Conservation (phyloP, 2,113 vertebrate genomes). For the Psophia crepitans region DNA sequence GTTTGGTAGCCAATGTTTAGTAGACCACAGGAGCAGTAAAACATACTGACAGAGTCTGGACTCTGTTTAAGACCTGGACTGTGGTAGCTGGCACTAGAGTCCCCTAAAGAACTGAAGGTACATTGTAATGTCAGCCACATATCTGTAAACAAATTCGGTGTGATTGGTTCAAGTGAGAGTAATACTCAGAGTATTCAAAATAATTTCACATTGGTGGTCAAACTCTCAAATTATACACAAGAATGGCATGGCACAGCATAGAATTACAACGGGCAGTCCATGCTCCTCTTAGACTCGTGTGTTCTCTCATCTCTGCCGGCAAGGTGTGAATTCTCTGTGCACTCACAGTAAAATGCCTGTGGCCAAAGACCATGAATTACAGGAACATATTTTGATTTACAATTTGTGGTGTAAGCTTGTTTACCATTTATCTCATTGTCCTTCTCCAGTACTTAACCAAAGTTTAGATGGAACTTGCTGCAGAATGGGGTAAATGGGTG, state of each 20-base stretch:
- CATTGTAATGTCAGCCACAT: background rate
- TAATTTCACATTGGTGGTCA: constrained; percentile 36
- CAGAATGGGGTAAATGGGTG: background rate
- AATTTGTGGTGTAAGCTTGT: background rate
- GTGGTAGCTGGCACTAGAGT: background rate
- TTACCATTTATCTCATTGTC: background rate
- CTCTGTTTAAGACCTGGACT: background rate
- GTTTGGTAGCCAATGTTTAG: background rate
- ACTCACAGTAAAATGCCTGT: background rate
- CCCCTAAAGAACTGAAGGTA: constrained; percentile 46
- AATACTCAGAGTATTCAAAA: constrained; percentile 45
- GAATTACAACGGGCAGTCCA: background rate
- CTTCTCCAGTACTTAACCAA: background rate
- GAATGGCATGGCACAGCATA: background rate
- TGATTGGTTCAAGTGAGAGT: background rate
- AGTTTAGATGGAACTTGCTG: background rate
- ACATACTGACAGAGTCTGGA: background rate
- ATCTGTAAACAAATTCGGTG: constrained; percentile 50
- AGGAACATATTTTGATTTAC: background rate
- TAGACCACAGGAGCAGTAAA: background rate
- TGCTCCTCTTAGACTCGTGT: background rate
- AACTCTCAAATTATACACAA: background rate
- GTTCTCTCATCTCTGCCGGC: background rate
- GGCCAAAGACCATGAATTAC: background rate
- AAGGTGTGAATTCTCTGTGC: background rate